Evolutionary conservation across 2,888 invertebrate genomes (phyloP).

Genomic region (Seira sanloemensis): DNA sequence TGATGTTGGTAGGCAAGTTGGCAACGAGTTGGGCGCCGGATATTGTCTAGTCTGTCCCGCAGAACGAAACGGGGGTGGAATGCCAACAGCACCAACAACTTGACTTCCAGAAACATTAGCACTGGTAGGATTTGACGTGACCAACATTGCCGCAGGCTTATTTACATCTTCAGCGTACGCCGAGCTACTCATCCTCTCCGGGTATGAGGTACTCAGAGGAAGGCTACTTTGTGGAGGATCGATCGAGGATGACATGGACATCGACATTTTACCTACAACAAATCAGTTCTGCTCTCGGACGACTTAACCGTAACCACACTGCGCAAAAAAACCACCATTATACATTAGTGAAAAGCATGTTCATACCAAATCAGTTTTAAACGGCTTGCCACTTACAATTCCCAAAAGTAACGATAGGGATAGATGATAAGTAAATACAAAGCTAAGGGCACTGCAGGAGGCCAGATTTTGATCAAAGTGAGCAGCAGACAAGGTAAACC

Average conservation of each 20-base stretch:
- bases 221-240: constrained; percentile 68
- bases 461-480: too few relatives aligned
- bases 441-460: too few relatives aligned
- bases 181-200: constrained; percentile 55
- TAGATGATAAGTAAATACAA: too few relatives aligned
- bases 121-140: constrained; percentile 68
- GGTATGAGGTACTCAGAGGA: constrained; percentile 66
- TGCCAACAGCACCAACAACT: constrained; percentile 42
- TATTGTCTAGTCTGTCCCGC: constrained; percentile 68
- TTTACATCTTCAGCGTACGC: constrained; percentile 61
- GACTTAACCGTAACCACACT: too few relatives aligned
- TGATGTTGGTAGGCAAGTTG: constrained; percentile 70
- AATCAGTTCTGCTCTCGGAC: background rate
- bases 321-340: too few relatives aligned
- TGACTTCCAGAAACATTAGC: constrained; percentile 47
- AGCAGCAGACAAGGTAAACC: too few relatives aligned
- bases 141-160: constrained; percentile 68
- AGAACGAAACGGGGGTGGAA: constrained; percentile 66
- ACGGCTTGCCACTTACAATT: too few relatives aligned
- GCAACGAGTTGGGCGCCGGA: constrained; percentile 70
- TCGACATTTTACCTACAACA: constrained; percentile 41
- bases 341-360: too few relatives aligned
- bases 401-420: too few relatives aligned
- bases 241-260: constrained; percentile 71
- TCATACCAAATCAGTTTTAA: too few relatives aligned